phyloP scores from a whole-genome alignment of 2,113 vertebrate genomes.

The Oryzias celebensis region DNA sequence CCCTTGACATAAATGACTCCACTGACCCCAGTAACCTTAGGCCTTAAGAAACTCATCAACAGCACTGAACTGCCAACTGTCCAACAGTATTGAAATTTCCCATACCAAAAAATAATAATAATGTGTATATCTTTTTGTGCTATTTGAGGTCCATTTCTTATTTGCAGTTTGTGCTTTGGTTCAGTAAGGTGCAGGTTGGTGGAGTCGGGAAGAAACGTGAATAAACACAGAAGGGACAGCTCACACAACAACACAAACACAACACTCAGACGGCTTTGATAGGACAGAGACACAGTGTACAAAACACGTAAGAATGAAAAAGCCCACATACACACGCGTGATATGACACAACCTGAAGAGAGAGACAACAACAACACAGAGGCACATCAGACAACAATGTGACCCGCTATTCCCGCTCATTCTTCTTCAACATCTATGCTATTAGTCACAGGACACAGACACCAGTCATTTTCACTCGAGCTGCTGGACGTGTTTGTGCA shows the following conservation, averaged over 20 bases:
- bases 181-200: slow-evolving; percentile 50
- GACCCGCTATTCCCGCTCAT: slow-evolving; percentile 55
- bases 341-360: slow-evolving; percentile 85
- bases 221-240: slow-evolving; percentile 57
- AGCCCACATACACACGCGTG: slow-evolving; percentile 84
- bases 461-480: slow-evolving; percentile 38
- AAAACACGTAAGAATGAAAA: slow-evolving; percentile 78
- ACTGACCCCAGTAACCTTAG: slow-evolving; percentile 61
- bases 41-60: slow-evolving; percentile 39
- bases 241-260: slow-evolving; percentile 66
- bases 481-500: slow-evolving; percentile 38
- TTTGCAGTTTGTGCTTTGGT: slow-evolving; percentile 30
- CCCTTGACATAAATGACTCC: slow-evolving; percentile 54
- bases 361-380: slow-evolving; percentile 81
- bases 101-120: slow-evolving; percentile 4
- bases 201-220: slow-evolving; percentile 49
- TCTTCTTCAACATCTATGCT: slow-evolving; percentile 54
- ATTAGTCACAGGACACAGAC: slow-evolving; percentile 61
- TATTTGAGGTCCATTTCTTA: neutral
- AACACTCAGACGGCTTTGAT: slow-evolving; percentile 65
- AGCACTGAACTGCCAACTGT: slow-evolving; percentile 21
- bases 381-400: slow-evolving; percentile 78
- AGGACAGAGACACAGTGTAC: slow-evolving; percentile 72
- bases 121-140: slow-evolving; percentile 6
- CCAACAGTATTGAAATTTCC: neutral